Conservation (phyloP, 2,888 invertebrate genomes). For the Ptilodon capucinus region DNA sequence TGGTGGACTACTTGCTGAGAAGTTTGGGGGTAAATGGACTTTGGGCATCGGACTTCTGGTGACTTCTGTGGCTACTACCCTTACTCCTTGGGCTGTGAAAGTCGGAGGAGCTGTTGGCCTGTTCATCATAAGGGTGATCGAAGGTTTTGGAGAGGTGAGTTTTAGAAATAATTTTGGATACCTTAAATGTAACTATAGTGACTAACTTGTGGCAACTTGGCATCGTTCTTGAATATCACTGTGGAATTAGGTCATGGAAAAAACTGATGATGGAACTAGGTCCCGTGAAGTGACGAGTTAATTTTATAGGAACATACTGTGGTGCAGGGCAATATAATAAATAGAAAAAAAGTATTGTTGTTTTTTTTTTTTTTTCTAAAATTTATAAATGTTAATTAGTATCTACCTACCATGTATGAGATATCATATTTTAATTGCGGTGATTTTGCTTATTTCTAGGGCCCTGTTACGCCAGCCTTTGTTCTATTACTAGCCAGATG, state of each 20-base stretch:
- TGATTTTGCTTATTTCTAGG: slow-evolving; percentile 52
- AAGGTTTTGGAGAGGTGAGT: slow-evolving; percentile 85
- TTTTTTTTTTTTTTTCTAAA: no score
- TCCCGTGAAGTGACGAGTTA: no score
- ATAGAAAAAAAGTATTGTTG: no score
- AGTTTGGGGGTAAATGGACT: slow-evolving; percentile 92
- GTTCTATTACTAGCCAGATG: slow-evolving; percentile 82
- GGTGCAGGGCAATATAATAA: no score
- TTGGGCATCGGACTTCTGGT: slow-evolving; percentile 89
- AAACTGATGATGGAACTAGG: no score
- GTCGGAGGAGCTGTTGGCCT: slow-evolving; percentile 78
- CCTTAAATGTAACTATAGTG: background rate
- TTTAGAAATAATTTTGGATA: background rate
- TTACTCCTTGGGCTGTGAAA: slow-evolving; percentile 88
- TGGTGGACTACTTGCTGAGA: slow-evolving; percentile 90
- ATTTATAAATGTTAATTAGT: no score
- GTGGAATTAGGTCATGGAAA: no score
- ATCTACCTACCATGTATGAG: no score
- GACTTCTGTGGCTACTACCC: slow-evolving; percentile 89
- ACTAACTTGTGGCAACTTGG: no score
- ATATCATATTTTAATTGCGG: background rate
- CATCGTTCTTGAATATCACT: no score
- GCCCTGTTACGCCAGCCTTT: slow-evolving; percentile 84
- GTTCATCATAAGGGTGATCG: slow-evolving; percentile 78
- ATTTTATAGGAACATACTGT: no score